These are phyloP conservation scores for Crocuta crocuta DNA, from an alignment of 2,113 vertebrate species.

Conservation along the genomic window DNA sequence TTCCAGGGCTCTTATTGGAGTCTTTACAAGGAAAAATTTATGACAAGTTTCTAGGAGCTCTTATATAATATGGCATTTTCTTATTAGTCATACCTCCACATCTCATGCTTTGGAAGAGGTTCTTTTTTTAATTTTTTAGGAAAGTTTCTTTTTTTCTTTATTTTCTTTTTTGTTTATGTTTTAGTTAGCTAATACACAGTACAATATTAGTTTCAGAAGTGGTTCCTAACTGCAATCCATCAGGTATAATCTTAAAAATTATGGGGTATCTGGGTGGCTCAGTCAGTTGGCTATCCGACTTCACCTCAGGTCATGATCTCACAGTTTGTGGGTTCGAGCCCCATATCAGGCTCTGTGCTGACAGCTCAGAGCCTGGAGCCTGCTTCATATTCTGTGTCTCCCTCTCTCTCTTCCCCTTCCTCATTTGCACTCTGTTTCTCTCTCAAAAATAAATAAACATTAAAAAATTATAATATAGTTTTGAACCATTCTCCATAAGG, in stretches of 20 bases:
- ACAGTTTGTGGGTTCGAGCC: no score
- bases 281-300: no score
- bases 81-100: not conserved
- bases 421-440: no score
- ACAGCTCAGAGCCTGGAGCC: no score
- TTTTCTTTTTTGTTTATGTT: no score
- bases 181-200: no score
- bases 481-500: not conserved
- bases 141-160: no score
- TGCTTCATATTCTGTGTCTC: no score
- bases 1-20: constrained; percentile 34
- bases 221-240: constrained; percentile 17
- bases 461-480: constrained; percentile 13
- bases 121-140: not conserved
- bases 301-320: no score
- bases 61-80: constrained; percentile 7
- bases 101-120: not conserved
- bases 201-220: not conserved
- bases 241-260: constrained; percentile 35
- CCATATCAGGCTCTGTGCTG: no score
- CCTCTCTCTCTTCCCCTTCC: no score
- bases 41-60: constrained; percentile 36
- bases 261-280: not conserved
- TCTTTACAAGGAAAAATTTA: not conserved
- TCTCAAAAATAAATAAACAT: no score